Percentiles rank a stretch among this genome's conserved stretches.
Conservation (phyloP, 2,113 vertebrate genomes). For the Aptenodytes forsteri region DNA sequence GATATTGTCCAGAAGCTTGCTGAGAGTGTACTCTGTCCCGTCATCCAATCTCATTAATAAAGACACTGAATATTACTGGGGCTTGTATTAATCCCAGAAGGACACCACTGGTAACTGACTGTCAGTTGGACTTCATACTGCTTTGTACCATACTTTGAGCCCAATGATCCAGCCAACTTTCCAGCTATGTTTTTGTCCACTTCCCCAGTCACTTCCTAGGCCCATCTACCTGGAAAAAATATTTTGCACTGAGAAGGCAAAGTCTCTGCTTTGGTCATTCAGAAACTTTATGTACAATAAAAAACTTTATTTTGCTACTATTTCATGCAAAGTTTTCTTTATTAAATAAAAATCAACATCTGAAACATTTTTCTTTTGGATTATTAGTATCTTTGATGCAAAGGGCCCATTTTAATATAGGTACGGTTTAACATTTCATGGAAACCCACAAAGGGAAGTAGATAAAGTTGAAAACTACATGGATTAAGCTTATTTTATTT, state of each 20-base stretch:
- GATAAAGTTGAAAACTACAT: background rate
- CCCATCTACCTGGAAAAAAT: background rate
- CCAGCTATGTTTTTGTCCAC: background rate
- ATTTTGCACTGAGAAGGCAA: background rate
- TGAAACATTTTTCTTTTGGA: background rate
- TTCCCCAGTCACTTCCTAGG: background rate
- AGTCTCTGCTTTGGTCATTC: background rate
- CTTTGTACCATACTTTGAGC: background rate
- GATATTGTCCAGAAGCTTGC: background rate
- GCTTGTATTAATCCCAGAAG: background rate
- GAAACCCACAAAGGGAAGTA: background rate
- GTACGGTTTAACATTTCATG: background rate
- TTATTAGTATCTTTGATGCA: background rate
- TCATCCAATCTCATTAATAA: background rate
- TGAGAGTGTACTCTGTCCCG: background rate
- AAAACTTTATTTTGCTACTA: background rate
- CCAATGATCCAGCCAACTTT: background rate
- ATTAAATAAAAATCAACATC: background rate
- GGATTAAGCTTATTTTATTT: background rate
- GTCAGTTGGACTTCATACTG: background rate
- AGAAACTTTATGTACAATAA: background rate
- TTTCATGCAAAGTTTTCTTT: background rate
- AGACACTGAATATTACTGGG: background rate
- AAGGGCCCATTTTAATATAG: background rate
- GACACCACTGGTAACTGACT: background rate